Evolutionary conservation across 2,113 vertebrate genomes (phyloP).

Genomic region (Nerophis ophidion): DNA sequence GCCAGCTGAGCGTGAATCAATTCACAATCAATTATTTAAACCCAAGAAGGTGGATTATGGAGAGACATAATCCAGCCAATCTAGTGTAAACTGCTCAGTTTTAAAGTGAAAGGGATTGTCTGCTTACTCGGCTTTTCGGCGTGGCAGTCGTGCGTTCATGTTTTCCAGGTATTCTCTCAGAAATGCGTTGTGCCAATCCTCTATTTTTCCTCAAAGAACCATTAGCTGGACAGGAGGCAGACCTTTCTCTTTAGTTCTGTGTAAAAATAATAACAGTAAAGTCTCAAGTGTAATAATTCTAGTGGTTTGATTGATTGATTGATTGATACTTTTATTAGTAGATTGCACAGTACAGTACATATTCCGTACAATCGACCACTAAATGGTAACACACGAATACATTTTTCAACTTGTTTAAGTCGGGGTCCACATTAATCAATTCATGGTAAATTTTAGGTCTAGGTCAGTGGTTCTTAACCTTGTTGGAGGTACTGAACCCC

Average conservation of each 20-base stretch:
- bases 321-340: too few species aligned
- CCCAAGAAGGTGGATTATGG: constrained; percentile 15
- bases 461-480: too few species aligned
- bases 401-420: too few species aligned
- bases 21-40: constrained; percentile 51
- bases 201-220: not conserved
- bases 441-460: too few species aligned
- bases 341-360: too few species aligned
- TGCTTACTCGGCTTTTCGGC: constrained; percentile 12
- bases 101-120: constrained; percentile 36
- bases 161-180: constrained; percentile 35
- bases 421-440: too few species aligned
- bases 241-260: not conserved
- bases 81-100: constrained; percentile 25
- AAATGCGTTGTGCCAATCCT: not conserved
- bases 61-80: constrained; percentile 7
- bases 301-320: too few species aligned
- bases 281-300: not conserved
- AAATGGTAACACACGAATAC: too few species aligned
- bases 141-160: constrained; percentile 20
- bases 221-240: not conserved
- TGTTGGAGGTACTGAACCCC: too few species aligned
- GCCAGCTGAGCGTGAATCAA: constrained; percentile 43
- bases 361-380: too few species aligned
- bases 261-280: not conserved